Evolutionary conservation across 1,140 invertebrate genomes (phyloP).

Genomic region (Hylyphantes graminicola): DNA sequence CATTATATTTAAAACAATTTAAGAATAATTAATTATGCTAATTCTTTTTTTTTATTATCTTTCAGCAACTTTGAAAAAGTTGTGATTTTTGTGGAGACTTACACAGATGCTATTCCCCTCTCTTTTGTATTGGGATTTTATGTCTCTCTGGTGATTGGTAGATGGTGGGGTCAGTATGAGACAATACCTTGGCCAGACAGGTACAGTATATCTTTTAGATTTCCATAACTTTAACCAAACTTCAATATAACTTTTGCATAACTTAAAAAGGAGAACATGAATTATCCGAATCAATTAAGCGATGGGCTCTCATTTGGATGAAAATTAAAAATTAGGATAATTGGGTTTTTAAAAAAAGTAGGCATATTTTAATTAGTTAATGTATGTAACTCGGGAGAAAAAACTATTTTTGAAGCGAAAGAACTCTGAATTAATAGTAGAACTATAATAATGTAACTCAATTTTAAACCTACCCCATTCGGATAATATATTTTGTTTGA

Average conservation of each 20-base stretch:
- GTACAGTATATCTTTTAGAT: slow-evolving; percentile 30
- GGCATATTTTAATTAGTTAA: no score
- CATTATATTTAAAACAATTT: background rate
- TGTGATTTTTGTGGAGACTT: slow-evolving; percentile 64
- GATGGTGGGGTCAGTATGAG: slow-evolving; percentile 67
- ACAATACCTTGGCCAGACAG: slow-evolving; percentile 66
- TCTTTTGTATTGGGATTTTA: slow-evolving; percentile 67
- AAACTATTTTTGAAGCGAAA: no score
- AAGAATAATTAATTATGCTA: background rate
- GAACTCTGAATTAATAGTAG: no score
- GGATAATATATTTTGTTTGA: no score
- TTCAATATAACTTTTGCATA: background rate
- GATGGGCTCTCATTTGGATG: no score
- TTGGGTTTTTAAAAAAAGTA: no score
- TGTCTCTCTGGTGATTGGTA: slow-evolving; percentile 64
- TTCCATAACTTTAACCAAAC: background rate
- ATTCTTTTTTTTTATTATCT: background rate
- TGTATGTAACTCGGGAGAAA: no score
- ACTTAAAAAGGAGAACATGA: no score
- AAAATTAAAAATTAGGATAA: no score
- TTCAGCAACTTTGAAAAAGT: slow-evolving; percentile 65
- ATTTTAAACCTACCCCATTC: no score
- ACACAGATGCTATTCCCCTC: slow-evolving; percentile 65
- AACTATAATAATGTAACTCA: no score
- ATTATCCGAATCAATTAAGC: no score